phyloP scores from a whole-genome alignment of 30 jellyfish, hydroid and myxozoan genomes.

The Clytia hemisphaerica region DNA sequence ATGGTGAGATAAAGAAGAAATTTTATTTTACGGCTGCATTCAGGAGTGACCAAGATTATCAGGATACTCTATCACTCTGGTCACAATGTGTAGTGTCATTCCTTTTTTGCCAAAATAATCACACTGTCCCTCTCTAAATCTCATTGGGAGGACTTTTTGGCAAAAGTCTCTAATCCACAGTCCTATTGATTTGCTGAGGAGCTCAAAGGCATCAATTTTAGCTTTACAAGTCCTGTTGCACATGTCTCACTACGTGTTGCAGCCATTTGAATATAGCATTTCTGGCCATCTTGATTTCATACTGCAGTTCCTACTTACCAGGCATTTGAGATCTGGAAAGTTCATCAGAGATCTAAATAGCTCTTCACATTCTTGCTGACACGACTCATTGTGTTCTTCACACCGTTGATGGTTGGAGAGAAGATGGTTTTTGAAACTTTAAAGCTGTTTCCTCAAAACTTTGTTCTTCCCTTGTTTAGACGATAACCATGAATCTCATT shows the following conservation, averaged over 20 bases:
- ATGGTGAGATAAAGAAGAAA: not conserved
- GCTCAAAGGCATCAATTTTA: not conserved
- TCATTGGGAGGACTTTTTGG: constrained; percentile 18
- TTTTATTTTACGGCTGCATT: constrained; percentile 4
- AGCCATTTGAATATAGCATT: constrained; percentile 4
- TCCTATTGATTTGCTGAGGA: constrained; percentile 4
- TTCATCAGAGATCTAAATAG: not conserved
- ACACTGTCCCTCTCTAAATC: constrained; percentile 1
- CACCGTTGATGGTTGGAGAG: not conserved
- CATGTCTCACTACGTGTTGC: not conserved
- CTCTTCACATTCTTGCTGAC: constrained; percentile 4
- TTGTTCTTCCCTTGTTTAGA: no score
- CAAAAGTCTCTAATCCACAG: no score
- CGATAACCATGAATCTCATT: no score
- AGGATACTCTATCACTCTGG: constrained; percentile 4
- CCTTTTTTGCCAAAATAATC: not conserved
- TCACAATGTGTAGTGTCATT: constrained; percentile 9
- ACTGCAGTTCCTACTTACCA: not conserved
- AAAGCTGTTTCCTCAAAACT: no score
- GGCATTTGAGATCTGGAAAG: not conserved
- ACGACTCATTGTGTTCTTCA: not conserved
- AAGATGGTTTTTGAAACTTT: not conserved
- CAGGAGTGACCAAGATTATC: constrained; percentile 10
- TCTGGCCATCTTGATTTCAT: constrained; percentile 2
- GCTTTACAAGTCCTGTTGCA: constrained; percentile 11